Evolutionary conservation across 2,797 vertebrate species (phyloP), one percentile per base, ranked within the genome.

Genomic region (Sciurus carolinensis): DNA sequence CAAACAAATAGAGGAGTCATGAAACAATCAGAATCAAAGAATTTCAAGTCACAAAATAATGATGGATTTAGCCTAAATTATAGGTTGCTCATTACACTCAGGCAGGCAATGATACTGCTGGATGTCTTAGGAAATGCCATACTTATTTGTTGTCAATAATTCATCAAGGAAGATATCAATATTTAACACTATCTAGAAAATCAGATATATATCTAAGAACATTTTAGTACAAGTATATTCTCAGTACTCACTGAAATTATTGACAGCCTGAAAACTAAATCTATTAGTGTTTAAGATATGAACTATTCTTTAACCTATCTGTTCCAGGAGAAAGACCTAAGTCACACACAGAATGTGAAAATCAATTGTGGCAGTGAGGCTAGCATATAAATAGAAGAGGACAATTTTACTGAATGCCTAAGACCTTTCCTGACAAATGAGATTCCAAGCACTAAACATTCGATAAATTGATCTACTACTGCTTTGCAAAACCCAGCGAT

Each of bases 311-410:
- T 83, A 94, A 64, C 33, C 17, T 84, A 28, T 87, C 39, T 59
- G 54, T 42, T 76, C 17, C 52, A 94, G 62, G 33, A 90, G 52
- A 93, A 93, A 85, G 83, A 64, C 42, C 75, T 66, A 80, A 88
- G 14, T 95, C 77, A 81, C n/a, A 90, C 1, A 69, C 14, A 71
- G 80, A 91, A 66, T 36, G 42, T 75, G 57, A 80, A 96, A 95
- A 96, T 94, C 76, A 75, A 82, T 87, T 57, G 42, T 85, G 80
- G 54, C 72, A 79, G 30, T 14, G 39, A 33, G 26, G 77, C 1
- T 36, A 77, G 72, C 92, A 92, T 50, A 28, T 77, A 76, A 84
- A 44, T 7, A 73, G 11, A 13, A 54, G 5, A 64, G 6, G 42
- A 20, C 66, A 79, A 15, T 84, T 93, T 26, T 91, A 9, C 20